Conservation (phyloP, 2,888 invertebrate species). For the Agrochola lychnidis region DNA sequence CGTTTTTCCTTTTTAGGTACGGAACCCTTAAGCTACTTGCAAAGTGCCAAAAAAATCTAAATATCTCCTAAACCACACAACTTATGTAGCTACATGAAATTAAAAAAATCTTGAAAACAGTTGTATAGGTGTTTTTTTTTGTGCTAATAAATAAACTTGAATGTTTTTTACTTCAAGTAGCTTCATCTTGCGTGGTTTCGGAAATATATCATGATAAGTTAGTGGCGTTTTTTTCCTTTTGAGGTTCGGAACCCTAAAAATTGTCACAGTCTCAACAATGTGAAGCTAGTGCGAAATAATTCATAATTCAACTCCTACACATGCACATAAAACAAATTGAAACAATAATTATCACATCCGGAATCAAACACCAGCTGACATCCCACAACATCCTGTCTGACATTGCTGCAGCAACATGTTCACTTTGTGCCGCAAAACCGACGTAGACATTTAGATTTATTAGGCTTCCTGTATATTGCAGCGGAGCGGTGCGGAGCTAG, state of each 20-base stretch:
- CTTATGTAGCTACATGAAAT: too few relatives aligned
- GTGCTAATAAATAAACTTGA: too few relatives aligned
- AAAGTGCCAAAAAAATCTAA: too few relatives aligned
- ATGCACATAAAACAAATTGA: conserved; percentile 8
- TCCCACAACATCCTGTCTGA: conserved; percentile 23
- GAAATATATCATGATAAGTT: too few relatives aligned
- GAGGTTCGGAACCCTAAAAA: not conserved
- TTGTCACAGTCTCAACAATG: not conserved
- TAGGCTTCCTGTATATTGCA: conserved; percentile 12
- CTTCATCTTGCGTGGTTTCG: too few relatives aligned
- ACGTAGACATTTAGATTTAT: conserved; percentile 53
- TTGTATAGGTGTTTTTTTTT: too few relatives aligned
- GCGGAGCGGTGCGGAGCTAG: not conserved
- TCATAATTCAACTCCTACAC: conserved; percentile 6
- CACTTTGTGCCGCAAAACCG: conserved; percentile 19
- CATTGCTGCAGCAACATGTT: not conserved
- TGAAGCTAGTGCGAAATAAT: not conserved
- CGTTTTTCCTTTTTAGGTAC: too few relatives aligned
- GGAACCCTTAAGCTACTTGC: too few relatives aligned
- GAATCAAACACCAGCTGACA: conserved; percentile 5
- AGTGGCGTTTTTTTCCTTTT: too few relatives aligned
- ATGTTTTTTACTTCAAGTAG: too few relatives aligned
- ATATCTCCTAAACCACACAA: too few relatives aligned
- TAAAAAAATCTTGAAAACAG: too few relatives aligned
- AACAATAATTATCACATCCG: conserved; percentile 27